A percentile compares a stretch with the other conserved stretches of the same genome.
These are phyloP conservation scores for Octonoba sinensis DNA, from an alignment of 2,888 invertebrate genomes.

Conservation along the genomic window DNA sequence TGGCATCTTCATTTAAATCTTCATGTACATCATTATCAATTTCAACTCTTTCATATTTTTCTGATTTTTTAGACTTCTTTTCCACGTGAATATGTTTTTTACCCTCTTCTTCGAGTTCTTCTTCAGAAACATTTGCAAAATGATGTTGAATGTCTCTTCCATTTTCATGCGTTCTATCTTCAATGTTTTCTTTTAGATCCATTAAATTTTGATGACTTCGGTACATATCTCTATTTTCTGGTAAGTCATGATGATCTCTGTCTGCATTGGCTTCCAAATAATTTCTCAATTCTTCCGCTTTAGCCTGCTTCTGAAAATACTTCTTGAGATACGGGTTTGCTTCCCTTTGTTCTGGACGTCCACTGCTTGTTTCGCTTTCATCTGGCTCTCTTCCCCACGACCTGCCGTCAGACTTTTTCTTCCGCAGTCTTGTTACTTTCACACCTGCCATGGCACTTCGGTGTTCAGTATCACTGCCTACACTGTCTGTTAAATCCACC, in stretches of 20 bases:
- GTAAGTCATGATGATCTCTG: no score
- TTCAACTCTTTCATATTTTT: not conserved
- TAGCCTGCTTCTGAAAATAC: slow-evolving; percentile 49
- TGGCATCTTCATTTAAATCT: not conserved
- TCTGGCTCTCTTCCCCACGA: slow-evolving; percentile 40
- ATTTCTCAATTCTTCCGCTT: slow-evolving; percentile 44
- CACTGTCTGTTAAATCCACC: slow-evolving; percentile 40
- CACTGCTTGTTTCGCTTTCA: slow-evolving; percentile 62
- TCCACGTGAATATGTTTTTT: no score
- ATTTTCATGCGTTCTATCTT: no score
- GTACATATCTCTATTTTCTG: no score
- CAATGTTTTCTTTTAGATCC: no score
- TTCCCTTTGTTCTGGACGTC: slow-evolving; percentile 22
- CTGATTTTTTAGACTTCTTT: not conserved
- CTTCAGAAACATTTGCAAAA: not conserved
- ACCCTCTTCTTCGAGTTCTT: not conserved
- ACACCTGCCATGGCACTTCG: slow-evolving; percentile 6
- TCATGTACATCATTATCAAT: not conserved
- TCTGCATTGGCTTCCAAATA: not conserved
- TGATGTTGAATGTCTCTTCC: not conserved
- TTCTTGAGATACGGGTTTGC: slow-evolving; percentile 46
- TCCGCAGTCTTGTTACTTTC: slow-evolving; percentile 40
- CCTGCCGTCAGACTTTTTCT: slow-evolving; percentile 39
- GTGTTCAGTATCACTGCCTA: slow-evolving; percentile 60
- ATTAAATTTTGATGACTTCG: no score